Base-by-base conservation (phyloP, 2,888 invertebrate genomes). In the Hemithea aestivaria region DNA sequence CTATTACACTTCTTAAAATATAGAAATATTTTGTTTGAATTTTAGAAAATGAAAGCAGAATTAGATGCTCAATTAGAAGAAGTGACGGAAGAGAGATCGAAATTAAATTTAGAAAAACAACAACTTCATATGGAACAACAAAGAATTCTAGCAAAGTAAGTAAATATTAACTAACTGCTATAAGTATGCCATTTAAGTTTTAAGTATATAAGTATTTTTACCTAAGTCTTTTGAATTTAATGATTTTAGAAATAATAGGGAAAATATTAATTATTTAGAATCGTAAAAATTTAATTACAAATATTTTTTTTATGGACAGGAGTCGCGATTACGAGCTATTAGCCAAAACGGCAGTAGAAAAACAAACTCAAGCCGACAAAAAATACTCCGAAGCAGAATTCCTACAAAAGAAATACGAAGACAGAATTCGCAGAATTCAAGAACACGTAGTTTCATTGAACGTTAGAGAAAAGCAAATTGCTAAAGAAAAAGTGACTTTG, bases 401-500 rank as follows among this genome's bases (percentile, higher is more conserved):
- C 29, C 73, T 88, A 1, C 81, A 90, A 56, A 66, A 71, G 8
- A 88, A 87, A 59, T 90, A 89, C 51, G 90, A 90, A 56, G 89
- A 90, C 28, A 73, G 89, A 49, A 79, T 90, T 40, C 71, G 87
- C 27, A 80, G 89, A 27, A 78, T 91, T 21, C 91, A 91, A 62
- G 87, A 82, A 42, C 90, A 90, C 43, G 82, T 89, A 1, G 71
- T 84, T 2, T 87, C 89, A 1, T 56, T 91, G 9, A 85, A 89
- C 10, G 61, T 69, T 7, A 80, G 90, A 52, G 91, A 91, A 47
- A 90, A 90, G 53, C 89, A 89, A 50, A 81, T 91, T 22, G 89
- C 90, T 0, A 89, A 83, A 62, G 91, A 91, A 53, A 91, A 91
- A 63, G 87, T 91, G 0, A 73, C 81, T 1, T 55, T 91, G 6